Conservation (phyloP, 2,113 vertebrate species). For the Maccullochella peelii region DNA sequence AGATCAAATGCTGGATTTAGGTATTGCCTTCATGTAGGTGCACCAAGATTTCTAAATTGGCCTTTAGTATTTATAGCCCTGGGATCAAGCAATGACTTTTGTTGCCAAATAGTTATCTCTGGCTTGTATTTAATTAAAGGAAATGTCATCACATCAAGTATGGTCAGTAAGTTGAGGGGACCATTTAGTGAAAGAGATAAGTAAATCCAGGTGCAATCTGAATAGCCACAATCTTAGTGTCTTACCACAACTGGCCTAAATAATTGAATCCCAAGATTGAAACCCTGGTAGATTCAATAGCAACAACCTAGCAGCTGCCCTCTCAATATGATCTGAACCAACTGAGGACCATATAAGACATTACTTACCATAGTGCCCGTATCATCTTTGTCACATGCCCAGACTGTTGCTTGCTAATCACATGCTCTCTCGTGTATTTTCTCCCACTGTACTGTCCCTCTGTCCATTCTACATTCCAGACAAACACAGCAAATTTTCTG, state of each 20-base stretch:
- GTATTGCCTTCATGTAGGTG: not conserved
- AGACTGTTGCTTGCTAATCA: conserved; percentile 2
- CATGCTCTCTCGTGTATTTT: not conserved
- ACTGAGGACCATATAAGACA: not conserved
- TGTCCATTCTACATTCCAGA: not conserved
- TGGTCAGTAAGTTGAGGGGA: not conserved
- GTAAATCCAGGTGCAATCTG: not conserved
- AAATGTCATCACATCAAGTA: not conserved
- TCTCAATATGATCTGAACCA: not conserved
- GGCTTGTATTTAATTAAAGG: not conserved
- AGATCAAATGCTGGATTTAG: not conserved
- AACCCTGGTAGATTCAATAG: not conserved
- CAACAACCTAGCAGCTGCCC: not conserved
- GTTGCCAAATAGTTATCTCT: too few species aligned
- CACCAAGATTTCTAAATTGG: not conserved
- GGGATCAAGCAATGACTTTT: too few species aligned
- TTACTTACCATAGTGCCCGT: not conserved
- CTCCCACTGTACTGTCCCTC: not conserved
- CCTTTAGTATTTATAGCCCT: too few species aligned
- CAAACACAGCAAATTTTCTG: not conserved
- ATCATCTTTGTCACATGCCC: conserved; percentile 8
- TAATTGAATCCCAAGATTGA: not conserved
- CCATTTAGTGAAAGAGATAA: not conserved
- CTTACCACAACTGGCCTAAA: not conserved
- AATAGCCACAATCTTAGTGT: not conserved